Conservation (phyloP, 2,797 vertebrate species). For the Protonibea diacanthus region DNA sequence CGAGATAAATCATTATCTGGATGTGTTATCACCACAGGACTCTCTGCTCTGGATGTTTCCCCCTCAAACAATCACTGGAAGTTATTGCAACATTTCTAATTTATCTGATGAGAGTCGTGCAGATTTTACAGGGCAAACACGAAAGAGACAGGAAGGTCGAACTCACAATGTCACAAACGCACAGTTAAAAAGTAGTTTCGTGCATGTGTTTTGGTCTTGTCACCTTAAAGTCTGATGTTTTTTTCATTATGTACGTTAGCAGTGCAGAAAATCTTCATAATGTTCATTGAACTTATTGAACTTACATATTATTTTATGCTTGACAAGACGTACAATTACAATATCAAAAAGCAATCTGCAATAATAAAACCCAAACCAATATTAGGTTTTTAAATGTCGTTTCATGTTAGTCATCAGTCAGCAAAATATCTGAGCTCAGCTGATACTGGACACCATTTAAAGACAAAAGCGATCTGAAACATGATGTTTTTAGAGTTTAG, state of each 20-base stretch:
- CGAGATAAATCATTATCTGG: conserved; percentile 23
- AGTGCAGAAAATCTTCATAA: too few species aligned
- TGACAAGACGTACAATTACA: too few species aligned
- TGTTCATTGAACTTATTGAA: too few species aligned
- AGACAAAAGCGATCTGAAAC: background rate
- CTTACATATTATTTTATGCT: too few species aligned
- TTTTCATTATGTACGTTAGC: background rate
- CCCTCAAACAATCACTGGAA: background rate
- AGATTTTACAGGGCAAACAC: conserved; percentile 16
- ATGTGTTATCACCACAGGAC: conserved; percentile 7
- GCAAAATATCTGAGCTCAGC: too few species aligned
- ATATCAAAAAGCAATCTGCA: too few species aligned
- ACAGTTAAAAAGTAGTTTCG: background rate
- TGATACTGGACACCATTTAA: background rate
- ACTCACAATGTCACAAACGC: background rate
- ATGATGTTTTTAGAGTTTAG: background rate
- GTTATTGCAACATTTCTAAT: conserved; percentile 13
- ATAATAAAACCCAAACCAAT: too few species aligned
- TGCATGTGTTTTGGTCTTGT: background rate
- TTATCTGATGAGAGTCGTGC: conserved; percentile 18
- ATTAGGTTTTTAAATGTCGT: background rate
- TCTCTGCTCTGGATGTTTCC: background rate
- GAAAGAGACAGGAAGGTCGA: background rate
- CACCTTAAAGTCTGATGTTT: background rate
- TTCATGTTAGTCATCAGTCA: background rate